A percentile compares a stretch with the other conserved stretches of the same genome.
These are phyloP conservation scores for Crematogaster levior DNA, from an alignment of 2,888 invertebrate genomes.

Conservation along the genomic window DNA sequence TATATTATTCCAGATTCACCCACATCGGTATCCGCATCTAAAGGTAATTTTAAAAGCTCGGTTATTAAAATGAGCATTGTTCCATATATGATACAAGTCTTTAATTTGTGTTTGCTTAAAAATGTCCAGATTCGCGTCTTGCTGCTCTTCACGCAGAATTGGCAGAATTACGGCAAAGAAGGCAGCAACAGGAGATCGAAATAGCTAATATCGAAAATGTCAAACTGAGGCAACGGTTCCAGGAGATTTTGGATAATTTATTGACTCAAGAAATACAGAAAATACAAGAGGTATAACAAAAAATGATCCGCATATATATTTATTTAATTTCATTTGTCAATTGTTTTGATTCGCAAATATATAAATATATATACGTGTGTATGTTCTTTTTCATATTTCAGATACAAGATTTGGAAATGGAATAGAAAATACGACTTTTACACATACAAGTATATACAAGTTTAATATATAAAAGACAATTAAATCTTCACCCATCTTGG, in stretches of 20 bases:
- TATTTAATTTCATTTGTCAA: background rate
- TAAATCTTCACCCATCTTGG: too few species aligned
- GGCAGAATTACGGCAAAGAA: constrained; percentile 90
- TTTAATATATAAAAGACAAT: too few species aligned
- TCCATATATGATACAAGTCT: background rate
- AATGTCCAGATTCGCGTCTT: constrained; percentile 87
- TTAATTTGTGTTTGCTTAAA: constrained; percentile 33
- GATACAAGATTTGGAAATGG: constrained; percentile 79
- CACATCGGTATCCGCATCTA: constrained; percentile 70
- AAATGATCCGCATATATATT: background rate
- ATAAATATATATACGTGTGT: background rate
- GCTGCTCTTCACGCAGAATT: constrained; percentile 91
- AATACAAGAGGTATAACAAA: constrained; percentile 89
- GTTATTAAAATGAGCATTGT: too few species aligned
- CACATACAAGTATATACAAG: background rate
- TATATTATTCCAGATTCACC: constrained; percentile 80
- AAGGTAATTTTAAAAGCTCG: constrained; percentile 69
- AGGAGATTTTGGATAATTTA: constrained; percentile 92
- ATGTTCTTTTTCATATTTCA: constrained; percentile 68
- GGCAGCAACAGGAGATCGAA: constrained; percentile 93
- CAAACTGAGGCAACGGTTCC: constrained; percentile 93
- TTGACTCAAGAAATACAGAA: constrained; percentile 92
- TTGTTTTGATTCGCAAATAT: background rate
- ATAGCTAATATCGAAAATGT: constrained; percentile 94
- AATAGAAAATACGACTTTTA: constrained; percentile 58